A percentile compares a stretch with the other conserved stretches of the same genome.
These are phyloP conservation scores for Manis javanica DNA, from an alignment of 2,797 vertebrate species.

Conservation along the genomic window DNA sequence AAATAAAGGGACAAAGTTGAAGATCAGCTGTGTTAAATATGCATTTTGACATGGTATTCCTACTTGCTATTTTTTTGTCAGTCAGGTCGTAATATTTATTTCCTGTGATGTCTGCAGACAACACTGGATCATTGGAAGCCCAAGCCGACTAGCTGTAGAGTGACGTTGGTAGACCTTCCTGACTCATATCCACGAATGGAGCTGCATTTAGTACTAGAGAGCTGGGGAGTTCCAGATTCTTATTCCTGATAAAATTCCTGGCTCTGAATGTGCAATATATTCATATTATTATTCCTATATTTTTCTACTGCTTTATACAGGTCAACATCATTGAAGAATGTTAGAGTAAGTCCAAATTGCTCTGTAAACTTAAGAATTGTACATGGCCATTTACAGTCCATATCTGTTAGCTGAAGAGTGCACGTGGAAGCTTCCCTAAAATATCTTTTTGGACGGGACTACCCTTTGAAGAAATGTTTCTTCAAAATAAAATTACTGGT, in stretches of 20 bases:
- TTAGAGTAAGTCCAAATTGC: neutral
- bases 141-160: neutral
- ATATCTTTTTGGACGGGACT: neutral
- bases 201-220: neutral
- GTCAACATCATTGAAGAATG: neutral
- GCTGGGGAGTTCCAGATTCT: neutral
- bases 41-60: neutral
- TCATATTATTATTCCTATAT: neutral
- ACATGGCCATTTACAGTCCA: neutral
- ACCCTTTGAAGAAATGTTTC: neutral
- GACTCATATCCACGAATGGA: neutral
- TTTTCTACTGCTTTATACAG: neutral
- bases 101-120: neutral
- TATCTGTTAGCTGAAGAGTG: neutral
- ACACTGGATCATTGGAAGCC: neutral
- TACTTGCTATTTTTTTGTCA: neutral
- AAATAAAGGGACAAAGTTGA: neutral
- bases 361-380: neutral
- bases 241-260: neutral
- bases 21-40: neutral
- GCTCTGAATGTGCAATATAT: neutral
- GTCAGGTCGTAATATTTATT: neutral
- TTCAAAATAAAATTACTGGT: conserved; percentile 3
- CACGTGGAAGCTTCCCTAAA: neutral
- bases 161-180: neutral